Percentiles rank a stretch among this genome's conserved stretches.
Conservation (phyloP, 2,113 vertebrate genomes). For the Stictonetta naevosa region DNA sequence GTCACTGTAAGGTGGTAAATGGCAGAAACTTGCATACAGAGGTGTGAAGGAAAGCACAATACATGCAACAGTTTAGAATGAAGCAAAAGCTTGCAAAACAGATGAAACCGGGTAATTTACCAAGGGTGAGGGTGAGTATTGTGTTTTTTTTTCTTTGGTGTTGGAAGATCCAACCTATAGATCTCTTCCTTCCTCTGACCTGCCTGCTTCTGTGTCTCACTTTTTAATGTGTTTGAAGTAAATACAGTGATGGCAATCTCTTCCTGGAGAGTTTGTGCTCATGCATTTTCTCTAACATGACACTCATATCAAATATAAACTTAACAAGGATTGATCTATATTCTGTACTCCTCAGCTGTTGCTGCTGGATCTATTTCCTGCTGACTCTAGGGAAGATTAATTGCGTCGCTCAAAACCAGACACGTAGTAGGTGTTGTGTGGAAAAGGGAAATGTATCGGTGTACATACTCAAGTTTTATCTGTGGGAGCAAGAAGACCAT, state of each 20-base stretch:
- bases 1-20: neutral
- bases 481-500: neutral
- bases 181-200: neutral
- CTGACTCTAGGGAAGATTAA: neutral
- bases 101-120: neutral
- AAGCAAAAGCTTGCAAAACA: neutral
- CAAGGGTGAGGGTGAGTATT: neutral
- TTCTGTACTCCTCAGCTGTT: neutral
- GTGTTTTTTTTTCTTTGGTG: neutral
- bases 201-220: neutral
- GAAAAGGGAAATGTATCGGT: neutral
- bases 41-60: neutral
- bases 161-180: neutral
- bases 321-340: conserved; percentile 28
- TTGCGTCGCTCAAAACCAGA: neutral
- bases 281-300: neutral
- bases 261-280: neutral
- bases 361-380: neutral
- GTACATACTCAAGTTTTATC: neutral
- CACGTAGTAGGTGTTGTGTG: neutral
- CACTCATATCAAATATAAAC: conserved; percentile 10
- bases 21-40: neutral
- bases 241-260: neutral
- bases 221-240: neutral
- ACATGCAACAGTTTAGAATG: neutral